Percentiles rank a stretch among this genome's conserved stretches.
These are phyloP conservation scores for Apodemia zela DNA, from an alignment of 2,888 invertebrate species.

Conservation along the genomic window DNA sequence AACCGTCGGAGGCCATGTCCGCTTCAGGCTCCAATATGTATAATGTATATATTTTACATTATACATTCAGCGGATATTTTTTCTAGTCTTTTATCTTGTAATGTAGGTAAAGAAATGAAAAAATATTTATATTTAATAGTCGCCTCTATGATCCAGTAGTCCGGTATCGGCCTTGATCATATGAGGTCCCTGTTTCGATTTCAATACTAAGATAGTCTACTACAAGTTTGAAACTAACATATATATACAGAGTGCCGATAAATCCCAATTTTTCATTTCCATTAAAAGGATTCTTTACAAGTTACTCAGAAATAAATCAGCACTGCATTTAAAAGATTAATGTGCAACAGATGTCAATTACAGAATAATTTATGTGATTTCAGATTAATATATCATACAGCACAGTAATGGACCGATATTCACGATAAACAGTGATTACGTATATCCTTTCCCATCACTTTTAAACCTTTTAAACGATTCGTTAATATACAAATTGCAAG, in stretches of 20 bases:
- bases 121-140: too few relatives aligned
- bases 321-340: slow-evolving; percentile 1
- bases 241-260: too few relatives aligned
- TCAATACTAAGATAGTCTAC: too few relatives aligned
- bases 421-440: slow-evolving; percentile 5
- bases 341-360: neutral
- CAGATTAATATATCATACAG: slow-evolving; percentile 2
- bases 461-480: slow-evolving; percentile 6
- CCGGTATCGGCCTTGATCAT: too few relatives aligned
- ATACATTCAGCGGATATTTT: neutral
- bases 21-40: neutral
- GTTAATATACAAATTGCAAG: slow-evolving; percentile 13
- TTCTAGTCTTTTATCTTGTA: neutral
- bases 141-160: too few relatives aligned
- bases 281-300: neutral
- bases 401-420: neutral
- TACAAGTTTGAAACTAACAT: too few relatives aligned
- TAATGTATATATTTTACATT: neutral
- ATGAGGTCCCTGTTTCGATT: too few relatives aligned
- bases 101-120: neutral
- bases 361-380: slow-evolving; percentile 6
- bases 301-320: neutral
- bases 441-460: neutral
- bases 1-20: neutral
- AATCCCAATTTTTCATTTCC: neutral